These are phyloP conservation scores for Notoglanidium macrostoma DNA, from an alignment of 2,797 vertebrate species.

Conservation along the genomic window DNA sequence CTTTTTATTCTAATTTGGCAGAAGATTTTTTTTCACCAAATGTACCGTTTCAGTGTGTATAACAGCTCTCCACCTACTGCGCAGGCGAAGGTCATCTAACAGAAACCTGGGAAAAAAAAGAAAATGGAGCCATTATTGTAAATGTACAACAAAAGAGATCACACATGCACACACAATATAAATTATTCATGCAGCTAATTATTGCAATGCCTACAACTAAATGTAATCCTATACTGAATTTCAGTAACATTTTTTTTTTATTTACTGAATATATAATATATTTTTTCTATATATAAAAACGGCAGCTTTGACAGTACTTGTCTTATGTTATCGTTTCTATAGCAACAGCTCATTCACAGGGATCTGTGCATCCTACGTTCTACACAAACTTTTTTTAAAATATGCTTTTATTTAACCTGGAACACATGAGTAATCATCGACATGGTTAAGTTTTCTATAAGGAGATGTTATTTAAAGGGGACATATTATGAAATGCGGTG, in stretches of 20 bases:
- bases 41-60: neutral
- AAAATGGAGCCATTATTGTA: slow-evolving; percentile 8
- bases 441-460: neutral
- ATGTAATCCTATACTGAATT: neutral
- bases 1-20: slow-evolving; percentile 10
- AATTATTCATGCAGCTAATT: slow-evolving; percentile 11
- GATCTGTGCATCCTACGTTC: too few species aligned
- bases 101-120: neutral
- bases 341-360: too few species aligned
- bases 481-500: too few species aligned
- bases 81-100: slow-evolving; percentile 33
- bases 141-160: neutral
- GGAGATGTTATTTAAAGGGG: neutral
- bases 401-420: too few species aligned
- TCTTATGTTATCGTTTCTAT: neutral
- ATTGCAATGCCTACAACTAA: neutral
- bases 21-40: neutral
- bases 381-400: too few species aligned
- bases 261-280: too few species aligned
- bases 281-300: neutral
- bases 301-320: too few species aligned
- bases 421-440: neutral
- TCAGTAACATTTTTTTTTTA: too few species aligned
- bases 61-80: neutral
- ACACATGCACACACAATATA: neutral